A percentile compares a stretch with the other conserved stretches of the same genome.
These are phyloP conservation scores for Leucophenga varia DNA, from an alignment of 1,140 invertebrate genomes.

Conservation along the genomic window DNA sequence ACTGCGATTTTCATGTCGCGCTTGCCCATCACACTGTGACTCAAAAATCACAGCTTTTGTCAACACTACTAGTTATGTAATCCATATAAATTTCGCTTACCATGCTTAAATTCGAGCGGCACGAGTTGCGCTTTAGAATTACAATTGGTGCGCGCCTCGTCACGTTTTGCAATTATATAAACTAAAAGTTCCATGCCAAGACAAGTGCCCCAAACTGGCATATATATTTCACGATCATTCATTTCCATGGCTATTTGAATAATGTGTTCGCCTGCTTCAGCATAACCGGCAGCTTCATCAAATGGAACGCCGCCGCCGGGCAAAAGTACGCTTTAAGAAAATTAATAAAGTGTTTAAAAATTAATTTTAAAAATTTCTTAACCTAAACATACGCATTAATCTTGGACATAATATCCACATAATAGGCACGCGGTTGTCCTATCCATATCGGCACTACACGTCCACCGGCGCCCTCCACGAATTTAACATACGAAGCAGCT, in stretches of 20 bases:
- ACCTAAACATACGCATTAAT: conserved; percentile 70
- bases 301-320: conserved; percentile 75
- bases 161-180: conserved; percentile 65
- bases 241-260: conserved; percentile 66
- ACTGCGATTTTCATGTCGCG: too few species aligned
- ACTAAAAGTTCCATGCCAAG: conserved; percentile 85
- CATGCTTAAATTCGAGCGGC: conserved; percentile 67
- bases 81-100: too few species aligned
- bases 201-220: conserved; percentile 87
- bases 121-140: conserved; percentile 62
- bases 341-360: not conserved
- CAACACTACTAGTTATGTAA: too few species aligned
- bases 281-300: conserved; percentile 68
- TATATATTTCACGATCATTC: conserved; percentile 72
- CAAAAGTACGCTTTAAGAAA: conserved; percentile 65
- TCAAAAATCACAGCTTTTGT: too few species aligned
- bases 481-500: conserved; percentile 74
- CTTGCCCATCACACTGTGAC: too few species aligned
- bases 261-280: conserved; percentile 70
- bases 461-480: conserved; percentile 70
- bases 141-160: conserved; percentile 64
- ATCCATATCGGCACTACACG: conserved; percentile 72
- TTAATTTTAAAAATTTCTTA: not conserved
- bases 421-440: conserved; percentile 64
- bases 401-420: conserved; percentile 64